Evolutionary conservation across 2,113 vertebrate genomes (phyloP).

Genomic region (Thermophis baileyi): DNA sequence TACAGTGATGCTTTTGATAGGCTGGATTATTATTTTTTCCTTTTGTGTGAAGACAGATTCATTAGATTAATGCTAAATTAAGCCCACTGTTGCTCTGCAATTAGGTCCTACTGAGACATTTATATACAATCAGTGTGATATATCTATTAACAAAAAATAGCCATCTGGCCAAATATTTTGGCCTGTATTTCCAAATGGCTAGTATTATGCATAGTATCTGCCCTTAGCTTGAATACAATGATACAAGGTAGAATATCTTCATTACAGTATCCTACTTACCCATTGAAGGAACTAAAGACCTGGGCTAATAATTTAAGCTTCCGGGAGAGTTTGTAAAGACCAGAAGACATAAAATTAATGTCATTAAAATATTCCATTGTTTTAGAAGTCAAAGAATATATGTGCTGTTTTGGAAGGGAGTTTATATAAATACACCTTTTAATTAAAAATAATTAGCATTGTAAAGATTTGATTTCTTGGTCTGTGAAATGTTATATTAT

Average conservation of each 20-base stretch:
- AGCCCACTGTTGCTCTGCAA: neutral
- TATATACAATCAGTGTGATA: neutral
- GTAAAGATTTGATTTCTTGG: neutral
- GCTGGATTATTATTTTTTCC: neutral
- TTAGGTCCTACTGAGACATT: neutral
- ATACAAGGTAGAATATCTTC: neutral
- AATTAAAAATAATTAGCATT: neutral
- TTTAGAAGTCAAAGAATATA: neutral
- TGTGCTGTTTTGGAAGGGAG: neutral
- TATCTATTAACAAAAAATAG: neutral
- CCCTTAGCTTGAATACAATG: neutral
- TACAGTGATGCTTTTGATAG: neutral
- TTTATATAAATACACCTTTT: neutral
- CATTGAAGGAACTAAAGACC: neutral
- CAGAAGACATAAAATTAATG: neutral
- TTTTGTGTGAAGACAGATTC: neutral
- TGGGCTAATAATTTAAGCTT: neutral
- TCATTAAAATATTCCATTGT: neutral
- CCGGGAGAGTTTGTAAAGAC: neutral
- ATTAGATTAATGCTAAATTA: neutral
- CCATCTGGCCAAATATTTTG: neutral
- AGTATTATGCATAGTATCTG: neutral
- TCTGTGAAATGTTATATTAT: neutral
- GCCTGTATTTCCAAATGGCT: neutral
- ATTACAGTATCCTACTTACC: neutral